These are phyloP conservation scores for Psilopsiagon aurifrons DNA, from an alignment of 2,113 vertebrate species.

Conservation along the genomic window DNA sequence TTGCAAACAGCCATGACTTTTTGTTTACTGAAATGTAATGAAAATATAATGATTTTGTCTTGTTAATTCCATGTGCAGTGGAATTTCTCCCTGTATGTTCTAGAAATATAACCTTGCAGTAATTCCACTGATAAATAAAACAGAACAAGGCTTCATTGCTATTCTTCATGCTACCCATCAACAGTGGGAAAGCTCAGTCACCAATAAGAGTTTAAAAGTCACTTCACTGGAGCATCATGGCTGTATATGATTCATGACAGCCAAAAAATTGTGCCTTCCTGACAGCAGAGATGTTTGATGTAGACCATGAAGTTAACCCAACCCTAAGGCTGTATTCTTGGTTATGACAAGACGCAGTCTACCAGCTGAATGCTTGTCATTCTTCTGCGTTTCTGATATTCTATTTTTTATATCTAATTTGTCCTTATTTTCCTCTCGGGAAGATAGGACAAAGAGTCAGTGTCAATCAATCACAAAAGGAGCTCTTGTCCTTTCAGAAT, in stretches of 20 bases:
- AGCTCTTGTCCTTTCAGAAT: background rate
- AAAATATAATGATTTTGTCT: background rate
- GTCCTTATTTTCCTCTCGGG: conserved; percentile 1
- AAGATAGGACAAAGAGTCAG: background rate
- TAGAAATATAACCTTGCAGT: background rate
- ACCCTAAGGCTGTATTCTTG: background rate
- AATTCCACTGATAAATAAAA: background rate
- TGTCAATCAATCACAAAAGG: background rate
- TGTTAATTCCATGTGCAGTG: background rate
- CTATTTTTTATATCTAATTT: background rate
- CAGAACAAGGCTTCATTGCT: background rate
- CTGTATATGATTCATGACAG: background rate
- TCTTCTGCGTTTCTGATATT: background rate
- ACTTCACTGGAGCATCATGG: background rate
- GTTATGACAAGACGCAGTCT: background rate
- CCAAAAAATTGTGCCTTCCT: background rate
- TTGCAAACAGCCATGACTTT: background rate
- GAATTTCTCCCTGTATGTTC: background rate
- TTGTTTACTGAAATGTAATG: background rate
- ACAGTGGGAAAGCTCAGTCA: background rate
- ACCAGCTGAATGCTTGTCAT: background rate
- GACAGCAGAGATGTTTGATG: background rate
- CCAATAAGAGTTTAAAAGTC: background rate
- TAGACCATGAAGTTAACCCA: background rate
- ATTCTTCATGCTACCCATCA: background rate